phyloP scores from a whole-genome alignment of 1,140 invertebrate species.

The Diorhabda carinulata region DNA sequence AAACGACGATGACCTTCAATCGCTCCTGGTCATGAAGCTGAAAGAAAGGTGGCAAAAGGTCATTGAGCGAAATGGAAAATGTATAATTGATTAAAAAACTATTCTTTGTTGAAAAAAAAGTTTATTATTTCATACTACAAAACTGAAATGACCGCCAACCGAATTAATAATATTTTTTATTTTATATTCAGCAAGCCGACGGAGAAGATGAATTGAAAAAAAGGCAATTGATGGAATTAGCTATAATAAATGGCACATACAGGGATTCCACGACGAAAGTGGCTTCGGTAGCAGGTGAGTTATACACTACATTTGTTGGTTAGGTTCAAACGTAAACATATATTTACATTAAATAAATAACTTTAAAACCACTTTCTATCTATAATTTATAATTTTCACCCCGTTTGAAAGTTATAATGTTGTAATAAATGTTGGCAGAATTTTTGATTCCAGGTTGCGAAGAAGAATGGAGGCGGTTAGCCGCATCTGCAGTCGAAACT shows the following conservation, averaged over 20 bases:
- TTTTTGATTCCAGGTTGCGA: constrained; percentile 57
- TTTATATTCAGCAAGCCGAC: constrained; percentile 78
- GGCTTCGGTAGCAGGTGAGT: constrained; percentile 64
- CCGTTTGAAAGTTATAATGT: neutral
- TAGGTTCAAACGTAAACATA: no score
- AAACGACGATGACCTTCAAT: no score
- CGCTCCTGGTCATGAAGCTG: no score
- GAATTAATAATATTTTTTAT: neutral
- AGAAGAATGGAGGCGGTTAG: constrained; percentile 73
- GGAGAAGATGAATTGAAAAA: constrained; percentile 99
- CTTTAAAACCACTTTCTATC: no score
- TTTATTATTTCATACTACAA: no score
- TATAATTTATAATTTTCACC: no score
- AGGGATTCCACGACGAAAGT: constrained; percentile 89
- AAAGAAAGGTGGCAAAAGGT: no score
- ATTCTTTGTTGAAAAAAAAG: no score
- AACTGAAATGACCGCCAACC: no score
- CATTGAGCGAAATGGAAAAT: no score
- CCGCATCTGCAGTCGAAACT: constrained; percentile 67
- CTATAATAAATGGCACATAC: constrained; percentile 99
- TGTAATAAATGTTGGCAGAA: constrained; percentile 9
- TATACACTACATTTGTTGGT: neutral
- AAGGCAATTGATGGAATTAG: constrained; percentile 98
- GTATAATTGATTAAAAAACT: no score
- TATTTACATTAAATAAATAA: no score